Base-by-base conservation (phyloP, 2,888 invertebrate genomes). In the Dynastes maya region DNA sequence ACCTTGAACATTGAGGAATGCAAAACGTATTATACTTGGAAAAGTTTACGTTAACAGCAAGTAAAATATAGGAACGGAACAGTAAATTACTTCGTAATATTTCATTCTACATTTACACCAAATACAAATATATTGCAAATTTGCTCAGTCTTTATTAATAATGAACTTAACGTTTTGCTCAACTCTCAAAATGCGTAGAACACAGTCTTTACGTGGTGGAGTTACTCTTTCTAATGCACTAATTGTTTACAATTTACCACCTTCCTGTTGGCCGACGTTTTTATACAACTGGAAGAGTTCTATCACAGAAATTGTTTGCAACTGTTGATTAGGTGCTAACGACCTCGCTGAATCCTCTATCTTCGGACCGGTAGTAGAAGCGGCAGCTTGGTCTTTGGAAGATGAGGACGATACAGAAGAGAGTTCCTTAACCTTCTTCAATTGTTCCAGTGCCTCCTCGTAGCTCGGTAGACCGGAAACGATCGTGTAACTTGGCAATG, bases 391-490 rank as follows among this genome's bases (percentile, higher is more conserved):
- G 61, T 79, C 68, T 71, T 79, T 77, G n/a, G 78, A 77, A 22
- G 65, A 70, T 6, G 77, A 53, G 3, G 68, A 45, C 37, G 78
- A 63, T 27, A 78, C 76, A 37, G 79, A 80, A 27, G 77, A 76
- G 22, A 83, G 81, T 81, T 85, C 85, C 78, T 87, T 86, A 76
- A 88, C 86, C 85, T 90, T 89, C 45, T 90, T 89, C 82, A 92
- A 89, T 84, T 92, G 91, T 84, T 92, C 91, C 77, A 92, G 85
- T 2, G 93, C 93, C 85, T 92, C 92, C 78, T 92, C 92, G 85
- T 93, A 93, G 40, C 90, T 91, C 63, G 93, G 93, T 71, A 93
- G 86, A 3, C 93, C 93, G n/a, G 92, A 92, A 65, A 92, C 92
- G 76, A 92, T 90, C 3, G 92, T 92, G 84, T 93, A 93, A 80